A percentile compares a stretch with the other conserved stretches of the same genome.
phyloP scores from a whole-genome alignment of 2,888 invertebrate genomes.

The Minunthozetes semirufus region DNA sequence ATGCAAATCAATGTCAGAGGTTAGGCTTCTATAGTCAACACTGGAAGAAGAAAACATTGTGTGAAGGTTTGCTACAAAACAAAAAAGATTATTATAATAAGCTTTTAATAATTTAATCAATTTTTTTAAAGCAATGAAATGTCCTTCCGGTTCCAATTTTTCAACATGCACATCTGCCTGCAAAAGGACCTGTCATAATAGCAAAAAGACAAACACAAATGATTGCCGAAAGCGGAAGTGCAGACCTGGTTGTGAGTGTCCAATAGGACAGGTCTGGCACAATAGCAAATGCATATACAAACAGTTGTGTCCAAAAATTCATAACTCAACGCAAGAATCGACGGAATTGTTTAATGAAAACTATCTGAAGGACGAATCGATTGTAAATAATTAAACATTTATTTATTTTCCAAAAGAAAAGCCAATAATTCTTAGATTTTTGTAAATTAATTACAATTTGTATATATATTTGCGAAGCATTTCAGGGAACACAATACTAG shows the following conservation, averaged over 20 bases:
- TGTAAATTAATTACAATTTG: neutral
- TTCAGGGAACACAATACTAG: conserved; percentile 6
- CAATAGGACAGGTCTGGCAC: conserved; percentile 9
- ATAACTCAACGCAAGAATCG: neutral
- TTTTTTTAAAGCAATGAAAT: conserved; percentile 3
- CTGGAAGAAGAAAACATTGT: conserved; percentile 60
- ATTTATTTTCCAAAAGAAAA: neutral
- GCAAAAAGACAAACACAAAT: neutral
- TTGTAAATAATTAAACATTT: neutral
- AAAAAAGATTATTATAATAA: no score
- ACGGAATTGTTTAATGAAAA: neutral
- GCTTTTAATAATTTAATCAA: neutral
- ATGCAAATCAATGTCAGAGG: conserved; percentile 72
- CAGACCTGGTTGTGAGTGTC: conserved; percentile 16
- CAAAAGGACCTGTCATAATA: conserved; percentile 8
- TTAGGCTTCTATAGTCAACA: conserved; percentile 56
- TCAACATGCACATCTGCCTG: neutral
- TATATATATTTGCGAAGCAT: neutral
- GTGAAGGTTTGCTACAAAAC: conserved; percentile 47
- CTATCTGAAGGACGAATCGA: neutral
- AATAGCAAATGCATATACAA: neutral
- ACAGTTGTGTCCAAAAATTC: neutral
- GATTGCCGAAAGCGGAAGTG: neutral
- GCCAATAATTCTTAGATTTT: neutral
- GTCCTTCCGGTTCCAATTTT: neutral